phyloP scores from a whole-genome alignment of 2,113 vertebrate genomes.

The Malurus melanocephalus region DNA sequence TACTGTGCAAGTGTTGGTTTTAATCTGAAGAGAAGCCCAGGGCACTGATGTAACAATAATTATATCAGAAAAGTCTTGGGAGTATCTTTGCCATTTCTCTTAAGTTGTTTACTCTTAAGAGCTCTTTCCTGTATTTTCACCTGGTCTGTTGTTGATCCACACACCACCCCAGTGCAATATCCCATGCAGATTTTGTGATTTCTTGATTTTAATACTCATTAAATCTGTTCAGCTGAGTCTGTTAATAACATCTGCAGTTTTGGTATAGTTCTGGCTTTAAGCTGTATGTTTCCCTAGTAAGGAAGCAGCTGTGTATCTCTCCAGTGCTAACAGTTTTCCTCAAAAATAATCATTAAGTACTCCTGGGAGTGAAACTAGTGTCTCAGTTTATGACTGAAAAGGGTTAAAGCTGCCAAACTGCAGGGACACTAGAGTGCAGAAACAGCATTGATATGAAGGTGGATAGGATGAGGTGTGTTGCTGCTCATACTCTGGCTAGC shows the following conservation, averaged over 20 bases:
- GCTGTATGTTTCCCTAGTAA: not conserved
- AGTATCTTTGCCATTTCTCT: not conserved
- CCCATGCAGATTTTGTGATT: not conserved
- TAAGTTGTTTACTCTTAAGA: not conserved
- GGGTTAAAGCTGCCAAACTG: not conserved
- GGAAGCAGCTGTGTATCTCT: not conserved
- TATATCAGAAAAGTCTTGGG: not conserved
- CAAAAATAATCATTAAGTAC: accelerated
- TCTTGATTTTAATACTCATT: not conserved
- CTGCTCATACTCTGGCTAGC: not conserved
- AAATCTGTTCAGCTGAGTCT: not conserved
- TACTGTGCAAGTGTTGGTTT: not conserved
- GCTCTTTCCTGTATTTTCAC: not conserved
- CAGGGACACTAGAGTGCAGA: not conserved
- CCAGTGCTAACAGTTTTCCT: not conserved
- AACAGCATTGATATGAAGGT: not conserved
- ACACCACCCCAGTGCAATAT: not conserved
- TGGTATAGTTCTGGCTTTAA: not conserved
- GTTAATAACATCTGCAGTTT: not conserved
- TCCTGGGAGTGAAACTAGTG: not conserved
- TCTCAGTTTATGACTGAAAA: not conserved
- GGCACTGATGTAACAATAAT: not conserved
- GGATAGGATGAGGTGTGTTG: not conserved
- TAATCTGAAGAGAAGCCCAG: not conserved
- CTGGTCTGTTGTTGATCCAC: not conserved